phyloP scores from a whole-genome alignment of 1,140 invertebrate genomes.

The Sycobia sp. region DNA sequence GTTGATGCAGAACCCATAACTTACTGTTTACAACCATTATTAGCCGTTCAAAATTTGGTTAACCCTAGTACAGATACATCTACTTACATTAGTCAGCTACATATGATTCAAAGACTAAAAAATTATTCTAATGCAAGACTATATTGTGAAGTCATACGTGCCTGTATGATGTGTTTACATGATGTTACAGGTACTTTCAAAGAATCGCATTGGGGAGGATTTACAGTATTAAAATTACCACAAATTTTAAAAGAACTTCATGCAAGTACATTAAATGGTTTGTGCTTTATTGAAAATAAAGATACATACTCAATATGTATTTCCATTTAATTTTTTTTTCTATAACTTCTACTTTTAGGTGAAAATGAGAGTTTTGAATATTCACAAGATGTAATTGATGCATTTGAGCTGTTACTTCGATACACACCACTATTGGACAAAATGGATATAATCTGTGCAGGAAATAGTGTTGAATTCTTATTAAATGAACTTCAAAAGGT shows the following conservation, averaged over 20 bases:
- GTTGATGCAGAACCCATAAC: constrained; percentile 71
- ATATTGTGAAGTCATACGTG: constrained; percentile 87
- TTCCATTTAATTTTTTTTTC: constrained; percentile 16
- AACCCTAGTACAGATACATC: constrained; percentile 80
- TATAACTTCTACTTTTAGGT: constrained; percentile 38
- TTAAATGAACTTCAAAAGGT: constrained; percentile 81
- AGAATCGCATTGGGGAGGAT: constrained; percentile 90
- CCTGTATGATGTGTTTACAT: constrained; percentile 86
- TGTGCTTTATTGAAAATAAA: constrained; percentile 27
- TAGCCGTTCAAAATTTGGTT: constrained; percentile 74
- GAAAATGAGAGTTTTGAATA: constrained; percentile 66
- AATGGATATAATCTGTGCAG: constrained; percentile 85
- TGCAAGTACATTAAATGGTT: constrained; percentile 57
- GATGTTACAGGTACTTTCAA: constrained; percentile 76
- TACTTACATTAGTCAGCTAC: constrained; percentile 78
- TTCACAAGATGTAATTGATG: constrained; percentile 78
- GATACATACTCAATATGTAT: constrained; percentile 6
- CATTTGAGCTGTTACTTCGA: constrained; percentile 80
- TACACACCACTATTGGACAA: constrained; percentile 85
- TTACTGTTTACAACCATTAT: constrained; percentile 74
- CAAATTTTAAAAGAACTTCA: constrained; percentile 77
- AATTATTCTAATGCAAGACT: constrained; percentile 72
- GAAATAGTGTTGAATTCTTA: constrained; percentile 84
- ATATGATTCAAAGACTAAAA: constrained; percentile 83
- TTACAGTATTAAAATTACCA: constrained; percentile 89